Evolutionary conservation across 2,888 invertebrate species (phyloP).

Genomic region (Trypoxylon attenuatum): DNA sequence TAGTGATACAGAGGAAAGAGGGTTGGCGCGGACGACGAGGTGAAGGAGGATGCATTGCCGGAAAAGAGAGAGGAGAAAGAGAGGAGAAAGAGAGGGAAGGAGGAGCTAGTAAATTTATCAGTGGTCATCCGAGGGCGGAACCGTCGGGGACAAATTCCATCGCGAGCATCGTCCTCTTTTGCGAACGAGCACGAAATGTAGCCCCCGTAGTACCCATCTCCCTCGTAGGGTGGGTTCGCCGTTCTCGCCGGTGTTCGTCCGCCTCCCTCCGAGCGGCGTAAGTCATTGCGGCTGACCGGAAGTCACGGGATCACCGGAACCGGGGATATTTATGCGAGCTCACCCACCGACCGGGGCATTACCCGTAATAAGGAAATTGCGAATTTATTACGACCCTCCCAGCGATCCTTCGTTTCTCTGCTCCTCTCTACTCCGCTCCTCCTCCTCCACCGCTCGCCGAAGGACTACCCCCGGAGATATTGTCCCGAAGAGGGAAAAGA

Average conservation of each 20-base stretch:
- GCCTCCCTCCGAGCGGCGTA: conserved; percentile 61
- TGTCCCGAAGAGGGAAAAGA: no score
- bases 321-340: conserved; percentile 73
- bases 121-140: conserved; percentile 72
- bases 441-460: neutral
- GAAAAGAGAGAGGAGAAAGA: conserved; percentile 8
- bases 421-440: conserved; percentile 4
- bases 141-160: conserved; percentile 73
- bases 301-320: conserved; percentile 75
- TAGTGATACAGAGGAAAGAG: neutral
- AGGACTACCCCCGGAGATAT: conserved; percentile 8
- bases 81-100: conserved; percentile 43
- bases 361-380: conserved; percentile 75
- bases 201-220: conserved; percentile 12
- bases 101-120: conserved; percentile 73
- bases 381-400: conserved; percentile 70
- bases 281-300: conserved; percentile 75
- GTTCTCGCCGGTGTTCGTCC: conserved; percentile 21
- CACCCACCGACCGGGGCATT: conserved; percentile 72
- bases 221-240: conserved; percentile 8
- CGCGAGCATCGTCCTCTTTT: conserved; percentile 66
- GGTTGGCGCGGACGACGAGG: neutral
- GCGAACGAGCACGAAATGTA: conserved; percentile 48
- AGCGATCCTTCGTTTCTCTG: conserved; percentile 40
- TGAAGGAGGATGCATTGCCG: neutral